Base-by-base conservation (phyloP, 1,140 invertebrate species). In the Paralvinella palmiformis region DNA sequence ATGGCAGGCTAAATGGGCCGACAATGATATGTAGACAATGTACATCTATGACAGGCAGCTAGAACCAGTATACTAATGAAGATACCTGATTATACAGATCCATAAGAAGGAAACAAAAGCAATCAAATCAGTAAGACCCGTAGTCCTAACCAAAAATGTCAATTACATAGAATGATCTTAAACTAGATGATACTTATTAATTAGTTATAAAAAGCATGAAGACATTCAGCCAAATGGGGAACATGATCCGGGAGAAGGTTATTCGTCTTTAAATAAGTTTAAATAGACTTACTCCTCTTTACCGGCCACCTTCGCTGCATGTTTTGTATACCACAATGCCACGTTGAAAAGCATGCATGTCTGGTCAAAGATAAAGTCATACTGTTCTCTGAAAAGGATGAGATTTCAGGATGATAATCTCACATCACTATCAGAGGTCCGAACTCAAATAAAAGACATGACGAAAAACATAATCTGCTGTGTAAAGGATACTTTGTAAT, bases 241-340 rank as follows among this genome's bases (percentile, higher is more conserved):
- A n/a, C n/a, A n/a, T n/a, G n/a, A n/a, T n/a, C n/a, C n/a, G n/a
- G n/a, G n/a, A n/a, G n/a, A n/a, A n/a, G n/a, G n/a, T n/a, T n/a
- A n/a, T n/a, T n/a, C n/a, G n/a, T n/a, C n/a, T 41, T 41, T 41
- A 41, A 41, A 41, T 41, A 10, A 10, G 10, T 41, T 41, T 10
- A 41, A 41, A 10, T 10, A 41, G n/a, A 60, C 84, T 80, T 77
- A 86, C 85, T 87, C 83, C 69, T 87, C 85, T 71, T 87, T 87
- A 15, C 82, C 84, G 68, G 86, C 86, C 64, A 88, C 78, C 79
- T 85, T 85, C 22, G 86, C 85, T 45, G 87, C 86, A 81, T 88
- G 87, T 74, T 89, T 89, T 76, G 87, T 88, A 64, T 86, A 85
- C 87, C 87, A 89, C 58, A 89, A 73, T 2, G 83, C 87, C 66